These are phyloP conservation scores for Drosophila nr. fundita DNA, from an alignment of 2,888 invertebrate genomes.

Conservation along the genomic window DNA sequence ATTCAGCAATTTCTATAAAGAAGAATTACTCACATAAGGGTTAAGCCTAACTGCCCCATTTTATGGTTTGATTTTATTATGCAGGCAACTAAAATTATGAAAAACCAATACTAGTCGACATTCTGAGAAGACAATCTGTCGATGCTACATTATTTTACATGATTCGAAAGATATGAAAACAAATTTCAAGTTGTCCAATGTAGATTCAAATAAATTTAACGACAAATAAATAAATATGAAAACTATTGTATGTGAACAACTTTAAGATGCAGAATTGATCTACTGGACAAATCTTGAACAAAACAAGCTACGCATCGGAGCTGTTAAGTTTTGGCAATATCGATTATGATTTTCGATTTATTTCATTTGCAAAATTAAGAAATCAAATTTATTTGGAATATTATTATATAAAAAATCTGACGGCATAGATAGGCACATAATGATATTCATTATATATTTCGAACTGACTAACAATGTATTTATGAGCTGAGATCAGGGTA, in stretches of 20 bases:
- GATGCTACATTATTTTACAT: not conserved
- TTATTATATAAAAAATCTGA: not conserved
- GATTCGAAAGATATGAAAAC: not conserved
- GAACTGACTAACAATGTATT: no score
- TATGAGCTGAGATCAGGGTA: no score
- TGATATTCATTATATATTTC: no score
- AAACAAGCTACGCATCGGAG: not conserved
- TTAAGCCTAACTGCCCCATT: not conserved
- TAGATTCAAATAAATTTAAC: not conserved
- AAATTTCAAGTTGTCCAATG: not conserved
- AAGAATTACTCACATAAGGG: not conserved
- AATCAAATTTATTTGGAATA: not conserved
- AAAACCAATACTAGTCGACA: not conserved
- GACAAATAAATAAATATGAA: not conserved
- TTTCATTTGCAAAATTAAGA: not conserved
- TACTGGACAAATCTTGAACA: not conserved
- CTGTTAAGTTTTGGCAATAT: not conserved
- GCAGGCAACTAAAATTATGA: not conserved
- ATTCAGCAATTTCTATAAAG: not conserved
- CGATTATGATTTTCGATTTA: not conserved
- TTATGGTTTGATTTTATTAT: not conserved
- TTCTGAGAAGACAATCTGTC: not conserved
- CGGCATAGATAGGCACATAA: not conserved
- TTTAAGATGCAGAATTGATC: not conserved
- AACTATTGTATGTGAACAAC: not conserved